Conservation (phyloP, 2,113 vertebrate species). For the Aldabrachelys gigantea region DNA sequence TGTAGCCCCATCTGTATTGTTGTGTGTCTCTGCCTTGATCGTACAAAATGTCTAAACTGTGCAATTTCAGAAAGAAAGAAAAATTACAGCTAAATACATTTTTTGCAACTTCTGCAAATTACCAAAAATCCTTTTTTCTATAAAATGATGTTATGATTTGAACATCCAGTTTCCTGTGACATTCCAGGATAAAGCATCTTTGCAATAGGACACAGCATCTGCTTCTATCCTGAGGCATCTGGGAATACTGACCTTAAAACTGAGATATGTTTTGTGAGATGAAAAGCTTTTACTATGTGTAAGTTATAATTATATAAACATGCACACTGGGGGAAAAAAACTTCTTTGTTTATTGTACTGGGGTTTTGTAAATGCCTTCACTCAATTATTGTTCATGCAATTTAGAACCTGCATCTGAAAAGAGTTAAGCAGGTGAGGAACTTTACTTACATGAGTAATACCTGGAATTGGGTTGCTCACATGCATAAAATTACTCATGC, state of each 20-base stretch:
- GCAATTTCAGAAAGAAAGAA: background rate
- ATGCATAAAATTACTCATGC: background rate
- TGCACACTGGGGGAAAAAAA: background rate
- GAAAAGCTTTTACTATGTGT: background rate
- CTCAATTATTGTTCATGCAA: background rate
- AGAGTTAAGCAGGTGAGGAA: background rate
- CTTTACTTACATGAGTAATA: background rate
- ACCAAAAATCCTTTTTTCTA: background rate
- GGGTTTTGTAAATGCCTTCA: background rate
- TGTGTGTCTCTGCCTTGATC: conserved; percentile 10
- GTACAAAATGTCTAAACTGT: background rate
- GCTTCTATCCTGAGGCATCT: background rate
- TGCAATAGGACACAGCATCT: background rate
- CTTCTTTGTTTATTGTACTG: background rate
- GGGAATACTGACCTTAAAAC: background rate
- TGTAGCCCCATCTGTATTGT: background rate
- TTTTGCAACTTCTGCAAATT: background rate
- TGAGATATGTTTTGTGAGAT: background rate
- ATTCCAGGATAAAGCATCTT: background rate
- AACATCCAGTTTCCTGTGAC: background rate
- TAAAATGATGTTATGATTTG: background rate
- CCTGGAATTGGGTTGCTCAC: background rate
- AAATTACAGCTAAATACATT: background rate
- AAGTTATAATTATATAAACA: background rate
- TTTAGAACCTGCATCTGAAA: conserved; percentile 1